Evolutionary conservation across 2,113 vertebrate species (phyloP), one percentile per base, ranked within the genome.

Genomic region (Saccopteryx leptura): DNA sequence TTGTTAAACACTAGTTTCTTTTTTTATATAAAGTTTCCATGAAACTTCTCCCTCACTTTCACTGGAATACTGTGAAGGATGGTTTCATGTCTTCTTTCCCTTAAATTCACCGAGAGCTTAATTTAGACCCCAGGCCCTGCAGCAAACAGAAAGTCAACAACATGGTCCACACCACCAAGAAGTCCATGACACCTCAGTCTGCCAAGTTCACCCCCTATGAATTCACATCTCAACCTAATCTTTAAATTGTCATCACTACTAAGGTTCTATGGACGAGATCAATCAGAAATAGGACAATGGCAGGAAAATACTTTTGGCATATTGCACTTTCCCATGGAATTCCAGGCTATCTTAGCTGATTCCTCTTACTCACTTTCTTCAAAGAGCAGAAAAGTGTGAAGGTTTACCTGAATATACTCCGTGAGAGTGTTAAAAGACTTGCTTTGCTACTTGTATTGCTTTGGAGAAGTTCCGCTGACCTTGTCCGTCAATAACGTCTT

Each of bases 361-460:
- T 61, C 18, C 21, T n/a, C 11, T 17, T 11, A 82, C 85, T 33
- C 61, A 31, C 15, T 54, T 15, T 83, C 72, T 39, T 60, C 5
- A 48, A n/a, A 52, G 0, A 56, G 39, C 28, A 61, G 58, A 61
- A 61, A 85, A 2, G 31, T 50, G 52, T 50, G 26, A n/a, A 18
- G 1, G 48, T 72, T 98, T 99, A 99, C 99, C 99, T 99, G 99
- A 95, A 99, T 99, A 94, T 99, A 99, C 80, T 99, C 99, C 0
- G 99, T 99, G 4, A 99, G 99, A 0, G 99, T 99, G 95, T 99
- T 99, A 98, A 99, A 99, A 99, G 93, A 99, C 99, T 97, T 99
- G 99, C 93, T 99, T 99, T 84, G 99, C 99, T 84, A 99, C 99
- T 94, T 99, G 99, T 94, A 99, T 99, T 19, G 99, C 99, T 98